Evolutionary conservation across 1,140 invertebrate genomes (phyloP), one percentile per base, ranked within the genome.

Genomic region (Orius insidiosus): DNA sequence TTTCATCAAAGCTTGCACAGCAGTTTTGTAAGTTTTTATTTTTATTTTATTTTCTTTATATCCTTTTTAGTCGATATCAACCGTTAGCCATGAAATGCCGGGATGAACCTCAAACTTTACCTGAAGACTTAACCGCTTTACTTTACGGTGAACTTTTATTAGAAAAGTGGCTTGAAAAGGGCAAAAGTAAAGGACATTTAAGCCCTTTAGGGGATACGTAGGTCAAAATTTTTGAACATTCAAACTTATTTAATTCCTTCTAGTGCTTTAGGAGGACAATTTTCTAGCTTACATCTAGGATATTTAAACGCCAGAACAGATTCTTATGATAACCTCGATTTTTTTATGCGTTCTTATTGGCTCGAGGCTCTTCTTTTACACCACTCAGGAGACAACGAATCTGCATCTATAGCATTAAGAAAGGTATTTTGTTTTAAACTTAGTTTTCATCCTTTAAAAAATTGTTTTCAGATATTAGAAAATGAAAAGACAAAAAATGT

Each of bases 71-170:
- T 16, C 7, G 37, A 3, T 34, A 50, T 32, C 32, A 19, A 18
- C 43, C 48, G 1, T 4, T 37, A 14, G 16, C 43, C n/a, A 31
- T 41, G 9, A 32, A 9, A 10, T n/a, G 18, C 10, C 13, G 24
- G 2, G 34, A 47, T 37, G 19, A 43, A 2, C 18, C 33, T 3
- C 15, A 13, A 31, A 38, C 16, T 34, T 44, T 51, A 10, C n/a
- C 36, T 32, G 45, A 51, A 36, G 45, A 51, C 31, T 30, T 43
- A 15, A 30, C 16, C 10, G 35, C 74, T 50, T 58, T 80, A 14
- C 56, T 79, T 9, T 74, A 67, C 55, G 72, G 72, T 46, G 79
- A 80, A 64, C 60, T 80, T 35, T 59, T 62, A 47, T 62, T 74
- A 0, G 70, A 74, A 58, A 63, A 62, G 50, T 73, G 70, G 65